Evolutionary conservation across 2,888 invertebrate species (phyloP), one percentile per base, ranked within the genome.

Genomic region (Chironomus tentans): DNA sequence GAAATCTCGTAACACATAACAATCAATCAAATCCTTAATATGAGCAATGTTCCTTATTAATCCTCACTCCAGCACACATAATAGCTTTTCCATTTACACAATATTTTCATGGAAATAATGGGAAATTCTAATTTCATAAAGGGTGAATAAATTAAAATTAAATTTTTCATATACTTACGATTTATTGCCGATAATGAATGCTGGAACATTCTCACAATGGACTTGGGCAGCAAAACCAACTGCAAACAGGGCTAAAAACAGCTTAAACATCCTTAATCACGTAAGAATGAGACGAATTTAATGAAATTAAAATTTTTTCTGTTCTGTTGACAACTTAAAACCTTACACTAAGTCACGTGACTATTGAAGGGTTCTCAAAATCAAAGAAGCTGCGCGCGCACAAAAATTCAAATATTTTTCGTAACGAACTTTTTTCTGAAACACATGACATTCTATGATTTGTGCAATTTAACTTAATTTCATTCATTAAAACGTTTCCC

Each of bases 171-270:
- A 47, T 73, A 73, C 74, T 80, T 7, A 80, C 79, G 72, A 84
- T 78, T 77, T 85, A 84, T 38, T 28, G 46, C 87, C 88, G 88
- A 88, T 90, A 77, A 90, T 79, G 78, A 87, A 85, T 69, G 88
- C 88, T 78, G 90, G 89, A 56, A 88, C 87, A 78, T 85, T 83
- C 76, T 84, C 85, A 15, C 81, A 80, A 78, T 75, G 47, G 50
- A 75, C 46, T 73, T 73, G 72, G 62, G 72, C 46, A 21, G 56
- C 61, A 7, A 50, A 13, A 24, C 38, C 72, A 62, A 73, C 28
- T 73, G 48, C 50, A 71, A 73, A 46, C 72, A 73, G 56, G 24
- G 47, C 24, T 28, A 73, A 46, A 38, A 13, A 62, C 21, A 73
- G 46, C 38, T 73, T 73, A 18, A 73, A 56, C 72, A 73, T 73